These are phyloP conservation scores for Paradisaea rubra DNA, from an alignment of 2,113 vertebrate species.

Conservation along the genomic window DNA sequence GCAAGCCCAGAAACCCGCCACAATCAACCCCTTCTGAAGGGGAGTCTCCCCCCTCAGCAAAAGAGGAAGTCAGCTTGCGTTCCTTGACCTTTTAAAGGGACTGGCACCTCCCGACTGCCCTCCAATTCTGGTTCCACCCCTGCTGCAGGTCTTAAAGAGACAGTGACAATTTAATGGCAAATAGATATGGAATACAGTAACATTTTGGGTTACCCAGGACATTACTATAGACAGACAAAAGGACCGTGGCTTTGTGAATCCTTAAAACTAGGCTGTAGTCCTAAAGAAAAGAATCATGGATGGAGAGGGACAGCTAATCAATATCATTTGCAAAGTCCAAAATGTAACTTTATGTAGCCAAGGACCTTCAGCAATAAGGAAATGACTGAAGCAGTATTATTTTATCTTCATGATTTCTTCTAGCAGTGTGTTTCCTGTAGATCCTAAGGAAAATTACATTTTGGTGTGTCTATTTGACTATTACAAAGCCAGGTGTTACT, in stretches of 20 bases:
- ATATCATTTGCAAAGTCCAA: background rate
- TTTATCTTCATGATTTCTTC: background rate
- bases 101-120: rapidly evolving
- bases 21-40: background rate
- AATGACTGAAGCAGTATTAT: background rate
- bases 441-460: background rate
- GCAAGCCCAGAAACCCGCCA: rapidly evolving
- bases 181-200: background rate
- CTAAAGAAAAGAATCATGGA: background rate
- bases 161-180: rapidly evolving
- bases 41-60: too few species aligned
- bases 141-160: background rate
- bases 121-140: background rate
- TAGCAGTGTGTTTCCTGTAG: background rate
- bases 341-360: background rate
- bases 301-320: background rate
- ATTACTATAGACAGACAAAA: background rate
- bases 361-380: background rate
- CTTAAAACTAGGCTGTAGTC: background rate
- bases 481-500: background rate
- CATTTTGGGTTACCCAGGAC: background rate
- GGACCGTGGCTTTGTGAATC: background rate
- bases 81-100: background rate
- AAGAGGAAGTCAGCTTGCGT: background rate
- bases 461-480: background rate